Percentiles rank a stretch among this genome's conserved stretches.
phyloP scores from a whole-genome alignment of 2,888 invertebrate genomes.

The Rugalucina vietnamica region DNA sequence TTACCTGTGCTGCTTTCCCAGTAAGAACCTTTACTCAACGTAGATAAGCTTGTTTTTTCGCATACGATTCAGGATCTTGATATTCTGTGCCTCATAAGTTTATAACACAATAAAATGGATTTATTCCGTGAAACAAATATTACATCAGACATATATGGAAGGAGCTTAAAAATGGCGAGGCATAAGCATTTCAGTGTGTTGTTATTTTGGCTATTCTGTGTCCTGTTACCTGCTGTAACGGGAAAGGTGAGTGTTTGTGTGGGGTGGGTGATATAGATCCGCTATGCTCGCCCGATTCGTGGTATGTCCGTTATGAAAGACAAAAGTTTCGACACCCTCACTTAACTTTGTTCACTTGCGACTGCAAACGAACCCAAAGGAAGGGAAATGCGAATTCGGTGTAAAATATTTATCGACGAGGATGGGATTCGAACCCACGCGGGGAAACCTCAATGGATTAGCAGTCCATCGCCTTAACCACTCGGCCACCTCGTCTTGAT shows the following conservation, averaged over 20 bases:
- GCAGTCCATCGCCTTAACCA: constrained; percentile 17
- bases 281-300: no score
- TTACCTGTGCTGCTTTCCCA: background rate
- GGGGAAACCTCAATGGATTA: constrained; percentile 14
- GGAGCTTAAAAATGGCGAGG: background rate
- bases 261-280: no score
- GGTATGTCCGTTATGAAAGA: no score
- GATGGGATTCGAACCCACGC: constrained; percentile 17
- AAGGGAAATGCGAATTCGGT: no score
- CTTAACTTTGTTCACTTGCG: no score
- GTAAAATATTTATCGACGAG: background rate
- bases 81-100: no score
- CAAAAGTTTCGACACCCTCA: no score
- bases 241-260: background rate
- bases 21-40: background rate
- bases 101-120: background rate
- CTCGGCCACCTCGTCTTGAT: constrained; percentile 17
- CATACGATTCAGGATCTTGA: no score
- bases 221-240: background rate
- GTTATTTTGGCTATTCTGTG: background rate
- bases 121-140: background rate
- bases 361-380: no score
- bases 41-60: no score
- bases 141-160: background rate
- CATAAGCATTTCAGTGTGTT: background rate